Percentiles rank a stretch among this genome's conserved stretches.
Conservation (phyloP, 2,113 vertebrate species). For the Phaethon lepturus region DNA sequence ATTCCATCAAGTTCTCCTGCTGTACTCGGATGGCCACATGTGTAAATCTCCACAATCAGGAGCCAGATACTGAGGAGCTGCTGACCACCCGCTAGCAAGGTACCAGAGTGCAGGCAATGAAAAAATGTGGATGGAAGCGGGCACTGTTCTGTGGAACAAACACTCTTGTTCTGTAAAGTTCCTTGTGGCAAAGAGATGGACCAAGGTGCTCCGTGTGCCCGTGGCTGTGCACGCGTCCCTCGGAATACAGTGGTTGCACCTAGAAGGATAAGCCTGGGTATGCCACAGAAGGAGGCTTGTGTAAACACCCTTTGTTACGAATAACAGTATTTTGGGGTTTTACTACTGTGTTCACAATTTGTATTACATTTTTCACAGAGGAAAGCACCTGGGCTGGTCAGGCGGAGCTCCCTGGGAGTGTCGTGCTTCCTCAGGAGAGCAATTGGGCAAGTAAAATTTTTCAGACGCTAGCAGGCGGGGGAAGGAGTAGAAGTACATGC, state of each 20-base stretch:
- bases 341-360: not conserved
- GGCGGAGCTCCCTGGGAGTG: not conserved
- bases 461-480: not conserved
- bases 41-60: accelerated
- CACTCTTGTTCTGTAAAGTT: accelerated
- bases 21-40: not conserved
- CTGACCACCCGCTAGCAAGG: no score
- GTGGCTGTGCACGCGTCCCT: not conserved
- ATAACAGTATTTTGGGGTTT: not conserved
- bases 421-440: accelerated
- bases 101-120: not conserved
- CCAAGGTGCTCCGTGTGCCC: accelerated
- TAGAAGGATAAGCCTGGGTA: not conserved
- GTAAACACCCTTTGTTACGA: not conserved
- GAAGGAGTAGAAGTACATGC: not conserved
- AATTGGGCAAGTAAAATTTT: not conserved
- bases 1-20: not conserved
- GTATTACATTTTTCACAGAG: not conserved
- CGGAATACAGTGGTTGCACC: not conserved
- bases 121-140: not conserved
- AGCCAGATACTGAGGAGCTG: not conserved
- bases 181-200: not conserved
- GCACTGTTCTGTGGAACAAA: not conserved
- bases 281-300: not conserved
- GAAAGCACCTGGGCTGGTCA: accelerated